Conservation (phyloP, 2,888 invertebrate genomes). For the Polyommatus icarus region DNA sequence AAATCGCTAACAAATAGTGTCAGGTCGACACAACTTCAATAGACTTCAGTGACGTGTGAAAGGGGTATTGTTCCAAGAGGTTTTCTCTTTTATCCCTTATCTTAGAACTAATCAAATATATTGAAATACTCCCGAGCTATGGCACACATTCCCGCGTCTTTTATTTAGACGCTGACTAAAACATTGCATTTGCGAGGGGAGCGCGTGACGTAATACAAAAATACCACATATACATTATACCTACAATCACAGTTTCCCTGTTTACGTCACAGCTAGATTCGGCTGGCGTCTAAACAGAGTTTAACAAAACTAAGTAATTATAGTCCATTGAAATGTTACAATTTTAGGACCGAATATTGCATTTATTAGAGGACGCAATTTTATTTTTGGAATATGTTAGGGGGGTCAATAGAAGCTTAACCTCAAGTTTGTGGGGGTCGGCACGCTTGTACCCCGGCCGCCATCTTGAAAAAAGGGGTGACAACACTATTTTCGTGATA, state of each 20-base stretch:
- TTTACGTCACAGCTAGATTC: too few species aligned
- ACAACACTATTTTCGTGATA: too few species aligned
- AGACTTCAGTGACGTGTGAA: constrained; percentile 1
- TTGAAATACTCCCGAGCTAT: neutral
- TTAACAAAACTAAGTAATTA: too few species aligned
- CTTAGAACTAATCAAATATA: constrained; percentile 3
- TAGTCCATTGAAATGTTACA: too few species aligned
- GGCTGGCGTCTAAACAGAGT: neutral
- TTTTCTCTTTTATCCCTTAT: constrained; percentile 13
- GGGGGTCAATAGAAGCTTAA: too few species aligned
- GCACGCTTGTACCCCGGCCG: too few species aligned
- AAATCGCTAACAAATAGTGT: neutral
- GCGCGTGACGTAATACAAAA: neutral
- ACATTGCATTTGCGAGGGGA: neutral
- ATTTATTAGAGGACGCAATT: too few species aligned
- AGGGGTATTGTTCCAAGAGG: neutral
- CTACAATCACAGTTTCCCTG: too few species aligned
- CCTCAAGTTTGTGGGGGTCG: too few species aligned
- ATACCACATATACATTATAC: neutral
- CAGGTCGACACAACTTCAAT: neutral
- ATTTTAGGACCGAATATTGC: too few species aligned
- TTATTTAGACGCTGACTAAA: constrained; percentile 11
- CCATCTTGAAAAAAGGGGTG: too few species aligned
- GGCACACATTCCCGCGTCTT: neutral
- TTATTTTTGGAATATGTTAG: too few species aligned